Percentiles rank a stretch among this genome's conserved stretches.
Conservation (phyloP, 2,797 vertebrate genomes). For the Helicolenus hilgendorfi region DNA sequence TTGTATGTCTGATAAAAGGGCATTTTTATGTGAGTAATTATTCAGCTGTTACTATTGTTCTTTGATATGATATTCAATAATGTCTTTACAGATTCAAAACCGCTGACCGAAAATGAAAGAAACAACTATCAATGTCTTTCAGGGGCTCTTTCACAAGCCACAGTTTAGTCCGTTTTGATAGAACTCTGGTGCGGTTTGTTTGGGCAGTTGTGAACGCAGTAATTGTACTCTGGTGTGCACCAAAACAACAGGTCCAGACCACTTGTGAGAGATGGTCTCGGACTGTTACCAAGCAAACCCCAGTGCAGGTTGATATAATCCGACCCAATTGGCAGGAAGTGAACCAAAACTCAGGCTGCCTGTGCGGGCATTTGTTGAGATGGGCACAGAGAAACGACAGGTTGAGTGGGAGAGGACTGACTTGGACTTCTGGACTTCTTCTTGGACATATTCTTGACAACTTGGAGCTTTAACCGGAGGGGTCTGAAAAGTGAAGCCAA, state of each 20-base stretch:
- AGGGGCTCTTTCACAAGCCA: not conserved
- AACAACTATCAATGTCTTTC: not conserved
- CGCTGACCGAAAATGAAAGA: not conserved
- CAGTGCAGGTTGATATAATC: not conserved
- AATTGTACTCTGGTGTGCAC: not conserved
- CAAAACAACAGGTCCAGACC: not conserved
- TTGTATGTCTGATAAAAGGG: not conserved
- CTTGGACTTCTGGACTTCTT: not conserved
- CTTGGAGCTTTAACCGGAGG: not conserved
- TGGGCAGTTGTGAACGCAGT: not conserved
- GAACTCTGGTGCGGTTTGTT: not conserved
- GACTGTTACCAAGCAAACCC: not conserved
- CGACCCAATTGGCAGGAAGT: no score
- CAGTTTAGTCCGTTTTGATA: not conserved
- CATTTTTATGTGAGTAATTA: not conserved
- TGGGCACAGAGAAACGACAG: not conserved
- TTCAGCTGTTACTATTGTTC: not conserved
- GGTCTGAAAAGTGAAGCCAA: no score
- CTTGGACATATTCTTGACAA: not conserved
- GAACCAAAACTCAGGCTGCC: no score
- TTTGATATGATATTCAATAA: constrained; percentile 15
- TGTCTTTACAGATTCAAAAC: not conserved
- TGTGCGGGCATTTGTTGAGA: no score
- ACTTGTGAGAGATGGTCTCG: no score
- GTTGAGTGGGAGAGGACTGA: not conserved